These are phyloP conservation scores for Drosophila incognita DNA, from an alignment of 2,888 invertebrate species.

Conservation along the genomic window DNA sequence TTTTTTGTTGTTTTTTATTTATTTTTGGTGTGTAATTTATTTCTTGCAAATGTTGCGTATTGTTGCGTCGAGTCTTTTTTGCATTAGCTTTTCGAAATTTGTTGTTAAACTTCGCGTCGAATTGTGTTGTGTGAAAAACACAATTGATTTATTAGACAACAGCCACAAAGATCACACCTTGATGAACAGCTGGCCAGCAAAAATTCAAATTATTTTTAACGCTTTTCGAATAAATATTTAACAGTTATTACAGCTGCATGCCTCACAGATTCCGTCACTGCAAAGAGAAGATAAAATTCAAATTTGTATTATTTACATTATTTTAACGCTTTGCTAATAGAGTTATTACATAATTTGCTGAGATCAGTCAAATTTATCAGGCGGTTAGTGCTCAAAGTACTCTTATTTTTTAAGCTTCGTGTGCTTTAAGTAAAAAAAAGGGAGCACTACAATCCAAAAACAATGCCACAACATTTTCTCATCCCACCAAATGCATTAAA, in stretches of 20 bases:
- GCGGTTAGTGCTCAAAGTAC: conserved; percentile 3
- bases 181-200: conserved; percentile 19
- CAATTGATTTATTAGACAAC: conserved; percentile 22
- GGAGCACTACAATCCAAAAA: conserved; percentile 21
- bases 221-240: conserved; percentile 10
- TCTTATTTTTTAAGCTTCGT: neutral
- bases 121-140: conserved; percentile 16
- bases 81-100: conserved; percentile 16
- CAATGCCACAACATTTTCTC: conserved; percentile 71
- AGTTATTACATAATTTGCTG: conserved; percentile 56
- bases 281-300: conserved; percentile 26
- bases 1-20: neutral
- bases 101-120: conserved; percentile 5
- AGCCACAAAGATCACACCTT: conserved; percentile 20
- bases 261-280: conserved; percentile 25
- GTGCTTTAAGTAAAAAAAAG: conserved; percentile 1
- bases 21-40: conserved; percentile 35
- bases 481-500: conserved; percentile 45
- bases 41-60: conserved; percentile 36
- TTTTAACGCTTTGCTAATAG: conserved; percentile 28
- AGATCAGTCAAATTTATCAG: conserved; percentile 9
- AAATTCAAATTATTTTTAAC: conserved; percentile 3
- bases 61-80: conserved; percentile 24
- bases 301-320: conserved; percentile 39
- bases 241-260: conserved; percentile 5